Evolutionary conservation across 2,797 vertebrate species (phyloP).

Genomic region (Microctenopoma stevenorrisi): DNA sequence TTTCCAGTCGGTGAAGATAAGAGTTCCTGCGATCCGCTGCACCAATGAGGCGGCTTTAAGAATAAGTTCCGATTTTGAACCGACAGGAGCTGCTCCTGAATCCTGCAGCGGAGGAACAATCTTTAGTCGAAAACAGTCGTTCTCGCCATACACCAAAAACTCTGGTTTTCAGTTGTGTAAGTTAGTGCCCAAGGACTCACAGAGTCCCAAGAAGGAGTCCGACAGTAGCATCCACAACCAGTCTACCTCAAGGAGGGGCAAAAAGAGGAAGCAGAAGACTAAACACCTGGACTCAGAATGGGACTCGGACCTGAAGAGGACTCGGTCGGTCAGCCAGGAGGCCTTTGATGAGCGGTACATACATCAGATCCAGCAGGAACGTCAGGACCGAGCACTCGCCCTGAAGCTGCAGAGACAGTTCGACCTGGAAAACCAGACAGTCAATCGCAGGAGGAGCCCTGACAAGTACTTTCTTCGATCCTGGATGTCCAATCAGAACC

Average conservation of each 20-base stretch:
- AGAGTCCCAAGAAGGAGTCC: conserved; percentile 77
- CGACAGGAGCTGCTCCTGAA: conserved; percentile 25
- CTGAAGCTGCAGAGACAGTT: conserved; percentile 90
- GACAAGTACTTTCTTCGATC: conserved; percentile 92
- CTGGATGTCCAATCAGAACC: conserved; percentile 83
- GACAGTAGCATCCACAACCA: conserved; percentile 76
- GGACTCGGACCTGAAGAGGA: conserved; percentile 80
- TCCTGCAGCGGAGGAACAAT: conserved; percentile 31
- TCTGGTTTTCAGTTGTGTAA: conserved; percentile 59
- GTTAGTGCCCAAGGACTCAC: conserved; percentile 56
- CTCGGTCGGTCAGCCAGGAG: conserved; percentile 58
- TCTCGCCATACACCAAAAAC: conserved; percentile 55
- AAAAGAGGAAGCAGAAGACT: conserved; percentile 91
- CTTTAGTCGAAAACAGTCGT: conserved; percentile 51
- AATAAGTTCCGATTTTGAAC: conserved; percentile 44
- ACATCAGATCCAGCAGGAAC: conserved; percentile 84
- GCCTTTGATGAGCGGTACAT: conserved; percentile 60
- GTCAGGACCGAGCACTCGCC: conserved; percentile 87
- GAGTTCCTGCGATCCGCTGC: conserved; percentile 63
- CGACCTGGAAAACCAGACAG: conserved; percentile 86
- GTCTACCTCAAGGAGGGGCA: conserved; percentile 84
- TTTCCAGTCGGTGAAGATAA: conserved; percentile 55
- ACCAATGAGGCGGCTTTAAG: conserved; percentile 21
- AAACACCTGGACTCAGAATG: conserved; percentile 89
- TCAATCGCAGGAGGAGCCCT: conserved; percentile 78